Evolutionary conservation across 2,113 vertebrate species (phyloP), one percentile per base, ranked within the genome.

Genomic region (Phaetusa simplex): DNA sequence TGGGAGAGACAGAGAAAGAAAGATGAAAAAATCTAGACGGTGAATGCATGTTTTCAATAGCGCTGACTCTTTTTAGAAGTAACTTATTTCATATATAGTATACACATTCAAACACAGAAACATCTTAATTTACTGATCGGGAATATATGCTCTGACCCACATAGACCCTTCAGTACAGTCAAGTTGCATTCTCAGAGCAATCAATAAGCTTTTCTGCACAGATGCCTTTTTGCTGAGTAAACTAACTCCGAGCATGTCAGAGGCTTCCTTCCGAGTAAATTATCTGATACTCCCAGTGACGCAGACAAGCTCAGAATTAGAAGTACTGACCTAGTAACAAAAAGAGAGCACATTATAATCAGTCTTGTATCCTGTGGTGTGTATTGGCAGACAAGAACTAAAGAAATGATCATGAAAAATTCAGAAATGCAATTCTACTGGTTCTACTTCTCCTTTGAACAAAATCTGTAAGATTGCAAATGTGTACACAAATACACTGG

Each of bases 281-380:
- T 16, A 87, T 90, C 77, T 94, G 84, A 87, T 58, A 65, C 42
- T 94, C 74, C 67, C 86, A 69, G 81, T 69, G 84, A 96, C 2
- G 20, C 93, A 95, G 82, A 70, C 74, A 80, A 93, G 78, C 50
- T 79, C 82, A 55, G 81, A 97, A 97, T 95, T 80, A 89, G 81
- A 94, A 97, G 65, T 65, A 87, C 49, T 94, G 93, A 95, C 93
- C 91, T 93, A 92, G 78, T 89, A 97, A 97, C 65, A 89, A 87
- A 85, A 85, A 64, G 43, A 89, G 69, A 95, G 45, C 62, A 80
- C 18, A 36, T 23, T 72, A 45, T 26, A 69, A 91, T 79, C 88
- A 90, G 27, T n/a, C 29, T 79, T 93, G 49, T 61, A 66, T 32
- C 50, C 93, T 62, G 52, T 47, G 47, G 78, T 32, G 58, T 32